A percentile compares a stretch with the other conserved stretches of the same genome.
These are phyloP conservation scores for Aleiodes sp. DNA, from an alignment of 1,140 invertebrate genomes.

Conservation along the genomic window DNA sequence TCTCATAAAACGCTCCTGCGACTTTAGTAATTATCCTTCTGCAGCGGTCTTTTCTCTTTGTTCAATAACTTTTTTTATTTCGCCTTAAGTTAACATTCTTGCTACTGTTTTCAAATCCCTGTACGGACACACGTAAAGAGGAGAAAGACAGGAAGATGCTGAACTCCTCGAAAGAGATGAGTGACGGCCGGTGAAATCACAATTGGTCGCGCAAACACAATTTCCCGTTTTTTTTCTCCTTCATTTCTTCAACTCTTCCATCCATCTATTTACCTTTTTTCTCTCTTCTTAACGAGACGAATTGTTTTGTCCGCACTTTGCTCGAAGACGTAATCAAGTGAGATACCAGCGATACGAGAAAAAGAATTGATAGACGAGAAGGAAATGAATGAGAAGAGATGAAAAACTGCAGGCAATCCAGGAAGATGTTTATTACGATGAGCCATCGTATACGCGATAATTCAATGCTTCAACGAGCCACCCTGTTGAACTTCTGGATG, in stretches of 20 bases:
- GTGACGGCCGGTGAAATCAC: constrained; percentile 24
- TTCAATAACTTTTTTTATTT: constrained; percentile 31
- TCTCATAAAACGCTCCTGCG: constrained; percentile 32
- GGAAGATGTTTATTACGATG: not conserved
- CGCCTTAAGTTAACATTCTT: not conserved
- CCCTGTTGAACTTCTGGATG: not conserved
- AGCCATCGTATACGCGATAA: not conserved
- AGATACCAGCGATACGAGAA: constrained; percentile 6
- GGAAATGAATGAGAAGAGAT: constrained; percentile 3
- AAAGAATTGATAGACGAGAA: constrained; percentile 2
- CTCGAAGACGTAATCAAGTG: constrained; percentile 7
- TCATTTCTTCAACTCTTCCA: not conserved
- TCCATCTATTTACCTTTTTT: not conserved
- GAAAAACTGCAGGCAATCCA: not conserved
- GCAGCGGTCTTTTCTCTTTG: constrained; percentile 32
- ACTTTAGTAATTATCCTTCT: constrained; percentile 34
- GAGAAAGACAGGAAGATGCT: not conserved
- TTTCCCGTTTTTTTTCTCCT: constrained; percentile 3
- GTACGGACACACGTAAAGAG: not conserved
- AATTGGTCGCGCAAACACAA: constrained; percentile 20
- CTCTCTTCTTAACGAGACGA: constrained; percentile 9
- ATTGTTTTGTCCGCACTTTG: constrained; percentile 23
- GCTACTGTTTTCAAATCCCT: not conserved
- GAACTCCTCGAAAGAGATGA: not conserved
- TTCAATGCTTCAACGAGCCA: constrained; percentile 2